Conservation (phyloP, 2,113 vertebrate genomes). For the Paradoxurus hermaphroditus region DNA sequence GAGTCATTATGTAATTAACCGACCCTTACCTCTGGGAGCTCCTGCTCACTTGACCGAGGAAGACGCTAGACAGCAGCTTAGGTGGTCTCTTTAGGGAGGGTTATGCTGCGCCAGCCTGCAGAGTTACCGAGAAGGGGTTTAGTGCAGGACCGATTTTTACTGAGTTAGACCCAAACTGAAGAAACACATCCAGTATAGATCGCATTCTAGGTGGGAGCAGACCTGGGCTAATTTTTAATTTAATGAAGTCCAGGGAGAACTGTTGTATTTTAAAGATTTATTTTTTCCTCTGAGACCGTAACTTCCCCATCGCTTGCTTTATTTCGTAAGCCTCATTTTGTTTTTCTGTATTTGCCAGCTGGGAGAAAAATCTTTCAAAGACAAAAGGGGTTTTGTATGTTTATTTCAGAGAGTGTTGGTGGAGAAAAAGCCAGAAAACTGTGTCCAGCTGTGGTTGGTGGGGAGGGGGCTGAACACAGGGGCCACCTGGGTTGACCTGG, state of each 20-base stretch:
- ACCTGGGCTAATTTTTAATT: slow-evolving; percentile 4
- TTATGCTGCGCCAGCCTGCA: background rate
- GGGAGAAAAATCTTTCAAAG: background rate
- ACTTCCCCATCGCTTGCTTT: background rate
- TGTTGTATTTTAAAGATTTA: background rate
- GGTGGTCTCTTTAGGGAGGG: background rate
- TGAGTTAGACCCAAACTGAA: background rate
- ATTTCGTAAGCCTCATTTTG: background rate
- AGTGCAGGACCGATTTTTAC: background rate
- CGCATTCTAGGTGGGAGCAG: background rate
- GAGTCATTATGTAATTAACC: background rate
- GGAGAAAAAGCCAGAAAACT: background rate
- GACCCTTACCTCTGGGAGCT: background rate
- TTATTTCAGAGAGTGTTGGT: background rate
- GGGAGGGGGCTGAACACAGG: background rate
- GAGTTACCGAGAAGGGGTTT: background rate
- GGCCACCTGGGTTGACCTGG: background rate
- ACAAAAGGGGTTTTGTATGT: slow-evolving; percentile 52
- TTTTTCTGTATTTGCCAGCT: slow-evolving; percentile 46
- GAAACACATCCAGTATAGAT: background rate
- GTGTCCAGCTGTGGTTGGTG: background rate
- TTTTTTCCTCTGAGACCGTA: background rate
- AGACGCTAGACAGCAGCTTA: background rate
- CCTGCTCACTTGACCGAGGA: background rate
- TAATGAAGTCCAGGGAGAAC: background rate